Evolutionary conservation across 2,888 invertebrate species (phyloP).

Genomic region (Exocentrus adspersus): DNA sequence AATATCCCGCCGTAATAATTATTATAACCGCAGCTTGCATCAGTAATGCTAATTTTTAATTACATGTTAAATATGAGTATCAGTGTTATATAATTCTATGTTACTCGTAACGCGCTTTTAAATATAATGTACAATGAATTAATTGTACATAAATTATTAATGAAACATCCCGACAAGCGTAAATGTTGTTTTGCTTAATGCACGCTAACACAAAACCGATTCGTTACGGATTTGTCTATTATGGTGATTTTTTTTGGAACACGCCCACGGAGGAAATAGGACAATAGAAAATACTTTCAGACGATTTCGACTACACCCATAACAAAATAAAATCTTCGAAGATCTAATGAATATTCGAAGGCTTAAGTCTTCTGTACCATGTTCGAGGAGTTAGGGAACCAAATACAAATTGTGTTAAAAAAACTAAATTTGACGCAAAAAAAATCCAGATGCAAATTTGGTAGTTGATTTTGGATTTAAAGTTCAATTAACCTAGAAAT

Average conservation of each 20-base stretch:
- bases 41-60: conserved; percentile 13
- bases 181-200: conserved; percentile 19
- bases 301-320: conserved; percentile 14
- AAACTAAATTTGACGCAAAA: no score
- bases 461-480: no score
- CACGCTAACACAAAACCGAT: conserved; percentile 19
- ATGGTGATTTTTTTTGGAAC: conserved; percentile 1
- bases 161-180: conserved; percentile 39
- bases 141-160: conserved; percentile 44
- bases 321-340: no score
- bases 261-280: conserved; percentile 4
- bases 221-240: conserved; percentile 21
- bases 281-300: conserved; percentile 12
- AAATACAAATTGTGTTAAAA: no score
- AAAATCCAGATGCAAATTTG: no score
- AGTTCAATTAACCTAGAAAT: no score
- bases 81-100: conserved; percentile 15
- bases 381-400: no score
- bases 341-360: no score
- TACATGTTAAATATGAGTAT: conserved; percentile 4
- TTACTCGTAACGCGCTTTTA: conserved; percentile 12
- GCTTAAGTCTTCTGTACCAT: no score
- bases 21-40: not conserved
- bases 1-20: not conserved
- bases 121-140: conserved; percentile 32